Conservation (phyloP, 1,140 invertebrate species). For the Laodelphax striatellus region DNA sequence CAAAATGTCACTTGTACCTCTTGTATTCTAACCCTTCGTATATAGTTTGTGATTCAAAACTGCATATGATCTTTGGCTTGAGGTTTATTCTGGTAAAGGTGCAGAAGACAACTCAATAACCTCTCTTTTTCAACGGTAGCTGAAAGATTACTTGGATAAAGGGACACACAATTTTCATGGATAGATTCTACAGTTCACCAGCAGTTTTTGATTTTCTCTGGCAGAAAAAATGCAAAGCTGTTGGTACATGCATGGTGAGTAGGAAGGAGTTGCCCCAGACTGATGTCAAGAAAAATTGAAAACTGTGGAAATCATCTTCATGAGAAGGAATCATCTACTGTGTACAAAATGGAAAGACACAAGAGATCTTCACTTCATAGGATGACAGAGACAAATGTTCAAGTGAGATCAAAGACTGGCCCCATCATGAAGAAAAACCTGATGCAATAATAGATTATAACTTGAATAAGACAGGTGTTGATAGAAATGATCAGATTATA, state of each 20-base stretch:
- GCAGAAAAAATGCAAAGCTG: background rate
- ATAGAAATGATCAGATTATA: conserved; percentile 2
- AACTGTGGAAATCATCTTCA: background rate
- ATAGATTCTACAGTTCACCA: background rate
- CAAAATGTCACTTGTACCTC: too few species aligned
- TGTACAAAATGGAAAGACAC: too few species aligned
- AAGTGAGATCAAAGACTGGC: background rate
- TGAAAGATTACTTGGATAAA: too few species aligned
- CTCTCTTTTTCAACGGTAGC: too few species aligned
- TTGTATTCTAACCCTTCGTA: too few species aligned
- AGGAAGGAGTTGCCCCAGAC: conserved; percentile 1
- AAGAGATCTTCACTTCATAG: background rate
- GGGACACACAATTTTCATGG: too few species aligned
- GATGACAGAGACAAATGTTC: background rate
- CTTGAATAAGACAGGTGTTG: conserved; percentile 5
- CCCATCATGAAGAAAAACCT: background rate
- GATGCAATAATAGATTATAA: conserved; percentile 6
- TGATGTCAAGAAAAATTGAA: conserved; percentile 3
- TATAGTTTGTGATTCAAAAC: too few species aligned
- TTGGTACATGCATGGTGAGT: conserved; percentile 3
- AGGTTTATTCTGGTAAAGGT: too few species aligned
- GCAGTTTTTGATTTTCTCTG: conserved; percentile 9
- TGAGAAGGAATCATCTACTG: too few species aligned
- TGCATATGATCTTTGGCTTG: too few species aligned
- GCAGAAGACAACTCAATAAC: too few species aligned